These are phyloP conservation scores for Parasteatoda lunata DNA, from an alignment of 2,888 invertebrate species.

Conservation along the genomic window DNA sequence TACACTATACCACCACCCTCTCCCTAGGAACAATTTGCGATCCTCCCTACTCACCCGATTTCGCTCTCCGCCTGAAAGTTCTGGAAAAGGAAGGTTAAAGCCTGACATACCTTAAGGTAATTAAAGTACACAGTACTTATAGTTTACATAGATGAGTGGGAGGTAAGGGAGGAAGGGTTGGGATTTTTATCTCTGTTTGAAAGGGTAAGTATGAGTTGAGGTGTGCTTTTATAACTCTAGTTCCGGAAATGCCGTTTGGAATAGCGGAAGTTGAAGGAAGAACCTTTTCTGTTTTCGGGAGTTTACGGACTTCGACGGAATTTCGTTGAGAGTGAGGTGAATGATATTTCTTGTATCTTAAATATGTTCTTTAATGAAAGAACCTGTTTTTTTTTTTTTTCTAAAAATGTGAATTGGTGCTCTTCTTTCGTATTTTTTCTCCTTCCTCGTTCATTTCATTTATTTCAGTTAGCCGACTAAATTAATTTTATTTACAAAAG, in stretches of 20 bases:
- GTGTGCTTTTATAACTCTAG: slow-evolving; percentile 31
- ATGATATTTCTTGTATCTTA: slow-evolving; percentile 43
- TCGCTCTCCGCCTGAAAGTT: slow-evolving; percentile 12
- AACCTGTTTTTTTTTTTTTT: not conserved
- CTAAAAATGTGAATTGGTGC: not conserved
- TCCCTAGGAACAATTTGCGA: slow-evolving; percentile 6
- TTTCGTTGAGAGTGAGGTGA: slow-evolving; percentile 4
- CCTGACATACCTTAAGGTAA: slow-evolving; percentile 48
- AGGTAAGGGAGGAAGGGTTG: not conserved
- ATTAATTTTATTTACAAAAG: slow-evolving; percentile 41
- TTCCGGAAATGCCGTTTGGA: slow-evolving; percentile 29
- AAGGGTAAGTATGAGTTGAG: slow-evolving; percentile 1
- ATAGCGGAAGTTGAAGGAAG: slow-evolving; percentile 28
- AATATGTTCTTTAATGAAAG: slow-evolving; percentile 22
- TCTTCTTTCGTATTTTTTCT: not conserved
- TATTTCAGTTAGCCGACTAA: slow-evolving; percentile 20
- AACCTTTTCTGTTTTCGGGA: slow-evolving; percentile 3
- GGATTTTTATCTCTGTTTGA: slow-evolving; percentile 52
- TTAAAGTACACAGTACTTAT: slow-evolving; percentile 50
- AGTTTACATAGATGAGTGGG: slow-evolving; percentile 20
- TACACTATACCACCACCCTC: slow-evolving; percentile 21
- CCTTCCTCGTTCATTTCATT: not conserved
- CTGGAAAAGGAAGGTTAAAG: slow-evolving; percentile 7
- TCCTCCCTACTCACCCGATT: not conserved
- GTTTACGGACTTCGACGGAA: slow-evolving; percentile 17